Evolutionary conservation across 2,888 invertebrate genomes (phyloP), one percentile per base, ranked within the genome.

Genomic region (Myopa testacea): DNA sequence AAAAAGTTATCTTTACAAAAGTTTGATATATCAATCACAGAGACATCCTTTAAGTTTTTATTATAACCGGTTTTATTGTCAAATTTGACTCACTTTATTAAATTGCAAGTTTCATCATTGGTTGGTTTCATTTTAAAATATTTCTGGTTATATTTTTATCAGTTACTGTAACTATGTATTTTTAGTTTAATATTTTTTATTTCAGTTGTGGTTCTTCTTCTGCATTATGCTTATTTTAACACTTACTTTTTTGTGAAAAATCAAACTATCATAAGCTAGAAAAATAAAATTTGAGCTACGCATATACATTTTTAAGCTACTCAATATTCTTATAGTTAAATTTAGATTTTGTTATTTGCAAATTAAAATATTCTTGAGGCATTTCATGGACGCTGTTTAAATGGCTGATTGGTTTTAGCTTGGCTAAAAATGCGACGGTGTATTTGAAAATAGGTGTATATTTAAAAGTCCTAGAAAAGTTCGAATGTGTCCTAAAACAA

Each of bases 11-110:
- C 2, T 26, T 26, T 19, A 60, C n/a, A 16, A 72, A 58, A 40
- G 58, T 65, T 37, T 74, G 74, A 74, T 74, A 65, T 74, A 74
- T 74, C 74, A 65, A 74, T 63, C 74, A 52, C 74, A 71, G 65
- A 65, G 45, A 52, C 19, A 16, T n/a, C 67, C 40, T 34, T 71
- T 60, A 16, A 38, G n/a, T 60, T 50, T 50, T 60, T 10, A 40
- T 38, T 72, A 60, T 72, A 14, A 38, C 16, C 55, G 70, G 38
- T 72, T 72, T 72, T 74, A 74, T 74, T 74, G 74, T 74, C 74
- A 37, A 74, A 65, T 74, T 52, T 65, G 65, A 65, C 74, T 74
- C 37, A 74, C 19, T 74, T 65, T 50, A 65, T 65, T 63, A 45
- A 52, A 52, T 74, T 74, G 52, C 52, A 73, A 45, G 38, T 26